Evolutionary conservation across 2,888 invertebrate species (phyloP).

Genomic region (Mechanitis mazaeus): DNA sequence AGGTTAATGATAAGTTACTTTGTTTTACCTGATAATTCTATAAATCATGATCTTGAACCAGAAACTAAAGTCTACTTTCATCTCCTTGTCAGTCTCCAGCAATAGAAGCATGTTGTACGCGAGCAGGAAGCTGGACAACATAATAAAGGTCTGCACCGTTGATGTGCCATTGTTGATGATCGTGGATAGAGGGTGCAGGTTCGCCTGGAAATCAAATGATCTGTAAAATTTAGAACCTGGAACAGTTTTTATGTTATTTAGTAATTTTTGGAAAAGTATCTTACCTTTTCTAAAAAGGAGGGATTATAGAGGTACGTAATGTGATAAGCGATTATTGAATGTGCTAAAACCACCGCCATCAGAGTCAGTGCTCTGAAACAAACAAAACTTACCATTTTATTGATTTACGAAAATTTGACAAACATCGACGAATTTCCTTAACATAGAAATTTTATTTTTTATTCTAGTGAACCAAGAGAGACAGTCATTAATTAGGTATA

Average conservation of each 20-base stretch:
- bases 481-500: neutral
- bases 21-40: constrained; percentile 27
- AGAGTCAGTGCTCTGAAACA: constrained; percentile 30
- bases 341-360: constrained; percentile 30
- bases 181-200: constrained; percentile 25
- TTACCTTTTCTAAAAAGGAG: constrained; percentile 31
- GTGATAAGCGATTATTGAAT: constrained; percentile 29
- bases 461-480: neutral
- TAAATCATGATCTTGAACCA: constrained; percentile 27
- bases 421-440: neutral
- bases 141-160: constrained; percentile 37
- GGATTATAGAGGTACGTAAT: constrained; percentile 32
- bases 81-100: constrained; percentile 25
- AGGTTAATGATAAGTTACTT: too few species aligned
- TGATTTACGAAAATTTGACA: neutral
- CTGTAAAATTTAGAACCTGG: neutral
- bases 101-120: constrained; percentile 32
- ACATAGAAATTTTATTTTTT: neutral
- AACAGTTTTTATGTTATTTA: neutral
- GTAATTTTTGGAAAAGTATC: constrained; percentile 8
- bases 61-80: constrained; percentile 14
- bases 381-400: neutral
- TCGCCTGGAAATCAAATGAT: constrained; percentile 14
- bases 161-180: constrained; percentile 34
- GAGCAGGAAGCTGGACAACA: constrained; percentile 38